phyloP scores from a whole-genome alignment of 1,140 invertebrate genomes.

The Trachymyrmex cornetzi region DNA sequence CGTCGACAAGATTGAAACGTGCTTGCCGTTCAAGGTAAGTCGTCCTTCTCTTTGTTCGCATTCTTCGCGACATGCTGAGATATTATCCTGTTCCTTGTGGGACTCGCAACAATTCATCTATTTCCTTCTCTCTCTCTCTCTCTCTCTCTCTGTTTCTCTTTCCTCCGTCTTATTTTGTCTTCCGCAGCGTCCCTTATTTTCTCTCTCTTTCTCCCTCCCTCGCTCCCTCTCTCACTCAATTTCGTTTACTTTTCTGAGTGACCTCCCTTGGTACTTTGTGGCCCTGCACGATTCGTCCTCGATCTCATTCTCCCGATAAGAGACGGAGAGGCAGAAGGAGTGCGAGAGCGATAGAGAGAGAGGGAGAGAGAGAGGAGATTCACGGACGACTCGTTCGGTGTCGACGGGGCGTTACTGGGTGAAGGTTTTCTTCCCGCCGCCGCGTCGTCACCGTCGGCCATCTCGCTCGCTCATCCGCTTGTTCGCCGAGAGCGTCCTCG shows the following conservation, averaged over 20 bases:
- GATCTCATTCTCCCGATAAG: constrained; percentile 46
- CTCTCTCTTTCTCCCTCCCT: background rate
- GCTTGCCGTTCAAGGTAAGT: constrained; percentile 86
- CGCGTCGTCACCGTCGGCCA: constrained; percentile 58
- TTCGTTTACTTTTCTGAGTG: constrained; percentile 22
- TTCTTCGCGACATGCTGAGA: background rate
- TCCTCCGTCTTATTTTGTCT: background rate
- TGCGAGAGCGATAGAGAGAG: background rate
- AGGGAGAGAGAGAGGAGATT: constrained; percentile 1
- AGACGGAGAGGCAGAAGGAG: too few relatives aligned
- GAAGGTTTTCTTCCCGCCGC: constrained; percentile 54
- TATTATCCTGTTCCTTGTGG: constrained; percentile 14
- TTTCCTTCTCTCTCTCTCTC: constrained; percentile 24
- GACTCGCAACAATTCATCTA: background rate
- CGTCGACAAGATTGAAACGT: constrained; percentile 86
- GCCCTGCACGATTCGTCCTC: constrained; percentile 56
- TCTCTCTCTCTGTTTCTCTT: constrained; percentile 4
- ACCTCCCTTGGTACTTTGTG: constrained; percentile 18
- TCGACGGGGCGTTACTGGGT: constrained; percentile 53
- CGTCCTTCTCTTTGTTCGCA: constrained; percentile 28
- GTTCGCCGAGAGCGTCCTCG: constrained; percentile 32
- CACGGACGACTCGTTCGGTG: constrained; percentile 61
- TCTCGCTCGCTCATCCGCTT: constrained; percentile 13
- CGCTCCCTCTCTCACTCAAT: background rate
- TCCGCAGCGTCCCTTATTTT: background rate